Conservation (phyloP, 2,888 invertebrate genomes). For the Drosophila borealis region DNA sequence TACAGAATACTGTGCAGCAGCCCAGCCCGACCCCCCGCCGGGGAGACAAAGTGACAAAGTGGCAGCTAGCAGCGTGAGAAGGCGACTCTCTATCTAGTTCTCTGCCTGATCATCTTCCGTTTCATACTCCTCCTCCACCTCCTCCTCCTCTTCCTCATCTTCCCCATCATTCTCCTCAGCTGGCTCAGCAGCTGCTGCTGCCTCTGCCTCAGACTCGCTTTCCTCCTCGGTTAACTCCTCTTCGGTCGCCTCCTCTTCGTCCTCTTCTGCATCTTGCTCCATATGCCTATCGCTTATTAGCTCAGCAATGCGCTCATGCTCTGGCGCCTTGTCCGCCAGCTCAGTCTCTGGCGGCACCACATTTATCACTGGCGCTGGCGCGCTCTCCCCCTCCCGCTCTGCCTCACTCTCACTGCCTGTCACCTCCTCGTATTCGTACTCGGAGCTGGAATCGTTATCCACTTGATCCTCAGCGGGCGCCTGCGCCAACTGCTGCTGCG, state of each 20-base stretch:
- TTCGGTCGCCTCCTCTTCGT: constrained; percentile 42
- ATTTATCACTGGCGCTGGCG: constrained; percentile 54
- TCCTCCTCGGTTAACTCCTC: constrained; percentile 44
- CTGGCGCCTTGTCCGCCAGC: constrained; percentile 38
- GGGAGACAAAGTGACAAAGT: constrained; percentile 18
- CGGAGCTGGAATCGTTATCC: constrained; percentile 47
- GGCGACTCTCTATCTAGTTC: constrained; percentile 13
- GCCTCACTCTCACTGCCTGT: constrained; percentile 59
- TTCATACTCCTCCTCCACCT: constrained; percentile 29
- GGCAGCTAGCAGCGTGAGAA: constrained; percentile 20
- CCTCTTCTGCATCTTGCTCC: constrained; percentile 9
- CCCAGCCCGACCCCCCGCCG: background rate
- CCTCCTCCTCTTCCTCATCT: constrained; percentile 15
- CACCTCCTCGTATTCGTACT: constrained; percentile 59
- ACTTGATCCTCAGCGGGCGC: background rate
- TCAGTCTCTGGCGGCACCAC: constrained; percentile 55
- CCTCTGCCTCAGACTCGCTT: constrained; percentile 25
- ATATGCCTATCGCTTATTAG: constrained; percentile 41
- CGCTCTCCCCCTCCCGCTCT: constrained; percentile 7
- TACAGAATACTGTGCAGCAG: constrained; percentile 58
- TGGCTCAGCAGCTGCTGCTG: background rate
- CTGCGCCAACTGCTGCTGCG: background rate
- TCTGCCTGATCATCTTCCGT: constrained; percentile 23
- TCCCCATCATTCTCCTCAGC: constrained; percentile 13
- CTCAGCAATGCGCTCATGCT: constrained; percentile 12